phyloP scores from a whole-genome alignment of 1,140 invertebrate genomes.

The Dysdera silvatica region DNA sequence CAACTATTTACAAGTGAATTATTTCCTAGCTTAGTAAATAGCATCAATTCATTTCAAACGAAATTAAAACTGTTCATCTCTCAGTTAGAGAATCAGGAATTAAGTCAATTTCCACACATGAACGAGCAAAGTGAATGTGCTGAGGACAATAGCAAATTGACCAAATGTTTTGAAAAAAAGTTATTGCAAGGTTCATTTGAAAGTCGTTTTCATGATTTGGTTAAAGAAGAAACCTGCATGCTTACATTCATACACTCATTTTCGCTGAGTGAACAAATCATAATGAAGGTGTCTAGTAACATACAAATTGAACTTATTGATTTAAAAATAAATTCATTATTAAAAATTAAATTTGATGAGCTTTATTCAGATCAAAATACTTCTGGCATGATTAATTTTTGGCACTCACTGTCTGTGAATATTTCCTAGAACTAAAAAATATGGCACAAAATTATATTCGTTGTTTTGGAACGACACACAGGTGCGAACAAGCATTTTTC shows the following conservation, averaged over 20 bases:
- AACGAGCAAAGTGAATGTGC: neutral
- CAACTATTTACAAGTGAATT: no score
- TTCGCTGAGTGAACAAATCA: neutral
- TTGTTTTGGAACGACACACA: neutral
- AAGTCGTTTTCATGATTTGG: neutral
- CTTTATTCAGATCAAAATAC: neutral
- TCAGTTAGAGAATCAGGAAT: neutral
- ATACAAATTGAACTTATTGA: slow-evolving; percentile 1
- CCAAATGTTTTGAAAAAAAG: neutral
- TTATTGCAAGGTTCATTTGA: neutral
- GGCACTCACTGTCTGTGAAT: neutral
- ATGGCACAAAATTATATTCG: no score
- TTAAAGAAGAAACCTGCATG: neutral
- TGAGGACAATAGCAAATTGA: slow-evolving; percentile 3
- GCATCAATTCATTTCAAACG: slow-evolving; percentile 4
- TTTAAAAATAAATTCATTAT: neutral
- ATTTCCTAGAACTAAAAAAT: no score
- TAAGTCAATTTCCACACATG: neutral
- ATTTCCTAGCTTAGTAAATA: slow-evolving; percentile 5
- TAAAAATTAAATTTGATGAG: neutral
- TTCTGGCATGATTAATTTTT: neutral
- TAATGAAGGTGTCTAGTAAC: neutral
- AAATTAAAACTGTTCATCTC: slow-evolving; percentile 6
- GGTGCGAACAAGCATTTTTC: slow-evolving; percentile 1
- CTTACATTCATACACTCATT: neutral